phyloP scores from a whole-genome alignment of 1,140 invertebrate genomes.

The Trichonephila inaurata region DNA sequence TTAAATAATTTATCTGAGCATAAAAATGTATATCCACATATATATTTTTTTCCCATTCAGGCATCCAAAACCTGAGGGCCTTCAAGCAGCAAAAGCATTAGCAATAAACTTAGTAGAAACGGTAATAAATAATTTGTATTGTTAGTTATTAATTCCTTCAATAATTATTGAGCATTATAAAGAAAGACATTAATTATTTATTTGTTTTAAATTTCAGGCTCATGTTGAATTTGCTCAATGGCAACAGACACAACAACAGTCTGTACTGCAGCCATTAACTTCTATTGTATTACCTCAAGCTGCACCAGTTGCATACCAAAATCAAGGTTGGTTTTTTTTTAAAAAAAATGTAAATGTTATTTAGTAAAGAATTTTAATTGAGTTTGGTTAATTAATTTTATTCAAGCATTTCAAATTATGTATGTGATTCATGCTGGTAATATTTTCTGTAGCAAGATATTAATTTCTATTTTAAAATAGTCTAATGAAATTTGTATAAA shows the following conservation, averaged over 20 bases:
- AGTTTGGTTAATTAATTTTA: too few species aligned
- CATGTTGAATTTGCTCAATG: constrained; percentile 87
- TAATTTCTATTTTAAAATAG: too few species aligned
- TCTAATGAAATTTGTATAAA: too few species aligned
- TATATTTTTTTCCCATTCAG: constrained; percentile 80
- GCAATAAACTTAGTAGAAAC: constrained; percentile 90
- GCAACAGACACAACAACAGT: constrained; percentile 82
- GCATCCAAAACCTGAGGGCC: constrained; percentile 86
- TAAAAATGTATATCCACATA: too few species aligned
- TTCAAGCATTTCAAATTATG: too few species aligned
- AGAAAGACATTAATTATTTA: too few species aligned
- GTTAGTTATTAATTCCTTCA: too few species aligned
- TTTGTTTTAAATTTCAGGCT: constrained; percentile 78
- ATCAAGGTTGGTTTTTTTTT: constrained; percentile 62
- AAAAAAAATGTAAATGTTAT: not conserved
- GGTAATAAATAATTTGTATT: constrained; percentile 81
- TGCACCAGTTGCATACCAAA: constrained; percentile 69
- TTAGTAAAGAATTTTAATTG: too few species aligned
- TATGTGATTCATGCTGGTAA: too few species aligned
- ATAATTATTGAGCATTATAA: too few species aligned
- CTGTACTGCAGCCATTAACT: constrained; percentile 40
- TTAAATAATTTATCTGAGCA: too few species aligned
- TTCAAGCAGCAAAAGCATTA: constrained; percentile 87
- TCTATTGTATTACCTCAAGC: constrained; percentile 72
- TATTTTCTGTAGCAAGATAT: too few species aligned